Evolutionary conservation across 92 coral and sea anemone species (phyloP).

Genomic region (Parazoanthus darwini): DNA sequence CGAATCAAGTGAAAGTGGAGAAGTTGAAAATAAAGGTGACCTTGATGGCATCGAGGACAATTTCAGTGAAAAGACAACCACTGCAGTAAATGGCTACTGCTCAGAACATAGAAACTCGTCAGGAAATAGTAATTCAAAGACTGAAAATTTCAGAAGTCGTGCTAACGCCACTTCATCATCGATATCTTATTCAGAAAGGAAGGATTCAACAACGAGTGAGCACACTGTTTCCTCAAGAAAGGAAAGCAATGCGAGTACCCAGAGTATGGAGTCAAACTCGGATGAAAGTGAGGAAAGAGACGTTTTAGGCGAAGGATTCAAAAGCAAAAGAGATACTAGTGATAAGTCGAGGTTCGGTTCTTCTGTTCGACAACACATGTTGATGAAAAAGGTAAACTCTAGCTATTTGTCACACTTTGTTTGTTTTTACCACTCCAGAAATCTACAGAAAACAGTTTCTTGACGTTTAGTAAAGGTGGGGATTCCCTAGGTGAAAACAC

Average conservation of each 20-base stretch:
- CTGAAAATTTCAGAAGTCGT: slow-evolving; percentile 14
- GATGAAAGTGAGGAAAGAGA: slow-evolving; percentile 88
- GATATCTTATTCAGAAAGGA: slow-evolving; percentile 41
- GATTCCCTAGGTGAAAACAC: no score
- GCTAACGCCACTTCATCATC: neutral
- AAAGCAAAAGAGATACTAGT: slow-evolving; percentile 63
- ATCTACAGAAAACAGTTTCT: neutral
- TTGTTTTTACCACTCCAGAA: neutral
- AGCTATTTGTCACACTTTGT: neutral
- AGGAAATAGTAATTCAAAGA: slow-evolving; percentile 37
- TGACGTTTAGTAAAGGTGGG: no score
- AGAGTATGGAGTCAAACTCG: slow-evolving; percentile 76
- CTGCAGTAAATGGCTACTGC: slow-evolving; percentile 27
- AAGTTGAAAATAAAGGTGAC: slow-evolving; percentile 9
- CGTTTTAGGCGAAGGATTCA: slow-evolving; percentile 56
- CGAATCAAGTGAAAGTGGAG: slow-evolving; percentile 50
- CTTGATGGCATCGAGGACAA: neutral
- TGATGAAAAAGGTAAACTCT: slow-evolving; percentile 67
- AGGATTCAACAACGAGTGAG: slow-evolving; percentile 58
- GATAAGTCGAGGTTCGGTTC: slow-evolving; percentile 69
- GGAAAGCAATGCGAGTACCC: slow-evolving; percentile 81
- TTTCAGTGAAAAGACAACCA: neutral
- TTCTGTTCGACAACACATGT: slow-evolving; percentile 64
- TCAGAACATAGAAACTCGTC: slow-evolving; percentile 29
- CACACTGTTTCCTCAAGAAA: slow-evolving; percentile 52